phyloP scores from a whole-genome alignment of 2,113 vertebrate genomes.

The Aleadryas rufinucha region DNA sequence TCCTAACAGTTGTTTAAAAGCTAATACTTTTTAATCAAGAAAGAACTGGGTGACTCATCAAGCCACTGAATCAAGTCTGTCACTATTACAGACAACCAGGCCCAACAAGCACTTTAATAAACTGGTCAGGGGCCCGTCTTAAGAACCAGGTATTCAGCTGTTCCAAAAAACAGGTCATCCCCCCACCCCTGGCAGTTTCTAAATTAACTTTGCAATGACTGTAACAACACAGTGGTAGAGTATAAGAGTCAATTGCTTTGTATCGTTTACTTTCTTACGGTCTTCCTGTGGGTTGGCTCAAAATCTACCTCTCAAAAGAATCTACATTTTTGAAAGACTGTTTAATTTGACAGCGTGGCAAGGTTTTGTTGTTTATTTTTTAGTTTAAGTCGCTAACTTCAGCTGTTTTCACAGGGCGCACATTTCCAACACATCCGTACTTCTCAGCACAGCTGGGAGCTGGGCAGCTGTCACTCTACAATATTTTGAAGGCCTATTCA shows the following conservation, averaged over 20 bases:
- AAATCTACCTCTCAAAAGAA: background rate
- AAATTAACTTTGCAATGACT: background rate
- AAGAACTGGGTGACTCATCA: background rate
- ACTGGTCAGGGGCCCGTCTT: background rate
- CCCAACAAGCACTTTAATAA: background rate
- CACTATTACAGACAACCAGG: background rate
- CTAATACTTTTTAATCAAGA: background rate
- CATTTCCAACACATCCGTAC: conserved; percentile 82
- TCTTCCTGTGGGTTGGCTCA: background rate
- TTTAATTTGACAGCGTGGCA: background rate
- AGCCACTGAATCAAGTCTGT: background rate
- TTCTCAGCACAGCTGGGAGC: conserved; percentile 81
- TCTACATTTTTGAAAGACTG: background rate
- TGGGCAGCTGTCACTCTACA: conserved; percentile 81
- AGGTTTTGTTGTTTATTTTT: background rate
- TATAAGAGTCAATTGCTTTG: background rate
- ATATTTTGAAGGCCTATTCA: conserved; percentile 83
- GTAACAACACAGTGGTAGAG: background rate
- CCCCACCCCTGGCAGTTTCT: background rate
- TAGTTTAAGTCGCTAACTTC: background rate
- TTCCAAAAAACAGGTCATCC: background rate
- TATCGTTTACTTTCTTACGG: background rate
- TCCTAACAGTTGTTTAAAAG: background rate
- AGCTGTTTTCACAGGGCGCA: conserved; percentile 73
- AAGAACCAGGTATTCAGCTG: background rate